A percentile compares a stretch with the other conserved stretches of the same genome.
Conservation (phyloP, 64 coral and sea anemone species). For the Actinia tenebrosa region DNA sequence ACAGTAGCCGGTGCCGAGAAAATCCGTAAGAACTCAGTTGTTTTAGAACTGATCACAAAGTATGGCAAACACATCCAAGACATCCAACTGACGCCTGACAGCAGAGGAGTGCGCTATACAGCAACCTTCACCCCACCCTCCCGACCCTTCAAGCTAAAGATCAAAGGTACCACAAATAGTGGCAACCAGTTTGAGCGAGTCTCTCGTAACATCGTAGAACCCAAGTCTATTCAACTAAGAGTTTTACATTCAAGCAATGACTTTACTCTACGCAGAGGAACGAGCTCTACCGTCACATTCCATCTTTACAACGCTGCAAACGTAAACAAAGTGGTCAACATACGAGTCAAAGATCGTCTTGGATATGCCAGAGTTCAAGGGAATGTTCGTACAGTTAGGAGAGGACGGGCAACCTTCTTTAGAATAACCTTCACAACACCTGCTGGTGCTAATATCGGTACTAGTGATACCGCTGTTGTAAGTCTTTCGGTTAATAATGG, state of each 20-base stretch:
- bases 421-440: conserved; percentile 23
- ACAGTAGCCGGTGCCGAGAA: conserved; percentile 69
- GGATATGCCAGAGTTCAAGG: background rate
- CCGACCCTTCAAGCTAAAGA: conserved; percentile 38
- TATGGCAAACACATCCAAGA: conserved; percentile 40
- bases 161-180: conserved; percentile 37
- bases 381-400: background rate
- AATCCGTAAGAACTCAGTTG: conserved; percentile 25
- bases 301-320: conserved; percentile 27
- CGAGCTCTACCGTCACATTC: conserved; percentile 15
- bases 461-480: conserved; percentile 30
- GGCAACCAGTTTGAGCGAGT: conserved; percentile 62
- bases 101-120: conserved; percentile 35
- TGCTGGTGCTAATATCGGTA: background rate
- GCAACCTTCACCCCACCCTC: conserved; percentile 47
- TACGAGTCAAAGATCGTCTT: conserved; percentile 25
- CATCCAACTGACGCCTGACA: conserved; percentile 11
- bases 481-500: conserved; percentile 4
- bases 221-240: conserved; percentile 41
- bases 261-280: conserved; percentile 51
- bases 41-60: conserved; percentile 51
- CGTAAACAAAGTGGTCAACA: background rate
- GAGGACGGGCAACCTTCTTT: background rate
- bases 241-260: conserved; percentile 30
- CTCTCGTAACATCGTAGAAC: conserved; percentile 51